Evolutionary conservation across 1,140 invertebrate genomes (phyloP).

Genomic region (Cydia splendana): DNA sequence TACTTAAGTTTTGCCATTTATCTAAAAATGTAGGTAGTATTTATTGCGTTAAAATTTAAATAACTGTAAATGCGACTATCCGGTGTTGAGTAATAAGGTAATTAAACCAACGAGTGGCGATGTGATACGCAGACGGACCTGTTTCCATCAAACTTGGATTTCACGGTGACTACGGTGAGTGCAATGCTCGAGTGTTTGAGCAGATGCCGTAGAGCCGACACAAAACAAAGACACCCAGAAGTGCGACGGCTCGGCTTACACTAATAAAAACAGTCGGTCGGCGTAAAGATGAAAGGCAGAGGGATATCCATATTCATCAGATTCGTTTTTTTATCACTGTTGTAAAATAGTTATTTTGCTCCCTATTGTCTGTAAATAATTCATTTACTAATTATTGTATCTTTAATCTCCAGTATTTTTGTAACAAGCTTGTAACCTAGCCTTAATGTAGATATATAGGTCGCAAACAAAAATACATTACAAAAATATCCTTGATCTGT

Average conservation of each 20-base stretch:
- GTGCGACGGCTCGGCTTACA: neutral
- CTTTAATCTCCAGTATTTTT: no score
- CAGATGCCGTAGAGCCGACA: constrained; percentile 43
- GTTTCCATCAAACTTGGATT: constrained; percentile 57
- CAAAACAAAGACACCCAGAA: neutral
- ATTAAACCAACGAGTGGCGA: constrained; percentile 45
- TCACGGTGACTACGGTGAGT: constrained; percentile 53
- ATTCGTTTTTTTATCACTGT: no score
- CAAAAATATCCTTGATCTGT: no score
- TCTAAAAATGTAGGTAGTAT: neutral
- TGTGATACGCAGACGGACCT: constrained; percentile 40
- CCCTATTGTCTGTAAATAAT: no score
- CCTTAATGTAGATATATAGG: no score
- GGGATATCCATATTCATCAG: no score
- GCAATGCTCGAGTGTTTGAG: constrained; percentile 62
- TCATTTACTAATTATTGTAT: no score
- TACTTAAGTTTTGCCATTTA: neutral
- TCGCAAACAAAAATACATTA: no score
- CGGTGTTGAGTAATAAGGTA: constrained; percentile 29
- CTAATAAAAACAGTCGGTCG: neutral
- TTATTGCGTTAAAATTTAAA: neutral
- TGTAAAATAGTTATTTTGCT: no score
- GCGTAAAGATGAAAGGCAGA: neutral
- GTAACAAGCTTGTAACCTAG: no score
- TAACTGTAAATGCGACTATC: neutral